Conservation (phyloP, 2,888 invertebrate genomes). For the Xestia xanthographa region DNA sequence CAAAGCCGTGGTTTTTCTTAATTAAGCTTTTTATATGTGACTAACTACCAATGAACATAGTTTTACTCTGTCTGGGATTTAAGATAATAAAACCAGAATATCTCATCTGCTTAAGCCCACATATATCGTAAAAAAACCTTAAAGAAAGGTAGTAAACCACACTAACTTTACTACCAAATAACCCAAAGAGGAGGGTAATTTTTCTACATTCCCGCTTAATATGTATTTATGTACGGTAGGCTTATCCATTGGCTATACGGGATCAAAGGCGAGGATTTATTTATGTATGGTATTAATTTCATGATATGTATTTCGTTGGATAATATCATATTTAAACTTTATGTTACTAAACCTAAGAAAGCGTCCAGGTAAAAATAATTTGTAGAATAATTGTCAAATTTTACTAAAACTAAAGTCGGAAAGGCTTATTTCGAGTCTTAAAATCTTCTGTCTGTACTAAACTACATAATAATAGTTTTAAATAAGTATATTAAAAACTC, state of each 20-base stretch:
- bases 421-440: too few relatives aligned
- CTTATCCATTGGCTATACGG: slow-evolving; percentile 7
- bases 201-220: slow-evolving; percentile 34
- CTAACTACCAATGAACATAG: slow-evolving; percentile 11
- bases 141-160: slow-evolving; percentile 10
- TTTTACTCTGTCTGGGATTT: slow-evolving; percentile 3
- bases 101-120: neutral
- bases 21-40: neutral
- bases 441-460: neutral
- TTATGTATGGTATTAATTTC: slow-evolving; percentile 23
- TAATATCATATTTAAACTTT: neutral
- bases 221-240: slow-evolving; percentile 39
- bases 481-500: slow-evolving; percentile 61
- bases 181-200: slow-evolving; percentile 25
- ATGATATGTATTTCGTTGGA: neutral
- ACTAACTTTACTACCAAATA: slow-evolving; percentile 41
- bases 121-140: slow-evolving; percentile 45
- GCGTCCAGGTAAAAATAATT: neutral
- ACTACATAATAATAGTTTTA: neutral
- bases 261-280: slow-evolving; percentile 6
- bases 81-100: slow-evolving; percentile 4
- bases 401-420: neutral
- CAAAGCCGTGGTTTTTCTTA: neutral
- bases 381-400: neutral
- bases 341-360: neutral